Base-by-base conservation (phyloP, 2,888 invertebrate species). In the Eulithis testata region DNA sequence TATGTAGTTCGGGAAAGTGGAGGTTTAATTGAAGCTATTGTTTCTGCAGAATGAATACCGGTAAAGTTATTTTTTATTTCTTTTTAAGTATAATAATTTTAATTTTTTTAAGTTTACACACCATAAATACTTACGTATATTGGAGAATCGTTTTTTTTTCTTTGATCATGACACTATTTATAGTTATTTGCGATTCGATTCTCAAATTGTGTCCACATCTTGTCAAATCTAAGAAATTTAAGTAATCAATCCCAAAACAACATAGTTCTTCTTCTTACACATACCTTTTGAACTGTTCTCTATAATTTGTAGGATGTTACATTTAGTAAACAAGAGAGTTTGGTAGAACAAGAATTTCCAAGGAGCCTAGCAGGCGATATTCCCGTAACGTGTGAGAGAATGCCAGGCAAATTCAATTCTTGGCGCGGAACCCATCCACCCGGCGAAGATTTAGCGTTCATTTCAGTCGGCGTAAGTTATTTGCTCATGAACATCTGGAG, bases 401-500 rank as follows among this genome's bases (percentile, higher is more conserved):
- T 75, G 73, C 82, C 80, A 85, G 81, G 85, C 85, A 86, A 90
- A 90, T 89, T 87, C 86, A 89, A 90, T 90, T 91, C 89, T 87
- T 86, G 86, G 88, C 87, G 80, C 82, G 78, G 79, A 82, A 85
- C 85, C 71, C 86, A 85, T 86, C 86, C 84, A 76, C 69, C 80
- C 81, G 78, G 74, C 68, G 80, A 86, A 89, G 90, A 91, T 91
- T 91, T 91, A 91, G 84, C 83, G 89, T 88, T 90, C 90, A 89
- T 88, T 90, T 88, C 85, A 83, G 82, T 82, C 81, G 78, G 78
- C 79, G 83, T 87, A 87, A 90, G 87, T 89, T 91, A 90, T 90
- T 88, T 84, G 84, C 83, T 86, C 85, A 85, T 84, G 86, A 91
- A 89, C 91, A 91, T 89, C 89, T 90, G 90, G 86, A 84, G 83